Evolutionary conservation across 2,888 invertebrate genomes (phyloP).

Genomic region (Phortica magna): DNA sequence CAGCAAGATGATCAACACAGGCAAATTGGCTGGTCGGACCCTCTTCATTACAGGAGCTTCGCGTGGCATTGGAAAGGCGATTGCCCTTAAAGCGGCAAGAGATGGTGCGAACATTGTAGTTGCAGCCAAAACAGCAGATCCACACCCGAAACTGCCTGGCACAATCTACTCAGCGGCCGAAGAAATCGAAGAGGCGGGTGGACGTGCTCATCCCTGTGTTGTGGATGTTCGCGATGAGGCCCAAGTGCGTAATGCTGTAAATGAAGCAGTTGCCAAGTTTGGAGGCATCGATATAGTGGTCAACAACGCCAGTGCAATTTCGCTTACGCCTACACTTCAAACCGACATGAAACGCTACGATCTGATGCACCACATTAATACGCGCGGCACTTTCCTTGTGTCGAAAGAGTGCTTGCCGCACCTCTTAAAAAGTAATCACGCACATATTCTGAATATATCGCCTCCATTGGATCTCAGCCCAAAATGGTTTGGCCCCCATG

Average conservation of each 20-base stretch:
- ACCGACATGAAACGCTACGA: constrained; percentile 98
- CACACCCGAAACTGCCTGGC: constrained; percentile 83
- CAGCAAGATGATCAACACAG: constrained; percentile 69
- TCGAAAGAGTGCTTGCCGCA: constrained; percentile 94
- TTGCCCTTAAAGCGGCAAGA: constrained; percentile 92
- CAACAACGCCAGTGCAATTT: constrained; percentile 98
- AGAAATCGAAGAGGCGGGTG: constrained; percentile 91
- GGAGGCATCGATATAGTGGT: constrained; percentile 97
- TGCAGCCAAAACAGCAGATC: constrained; percentile 91
- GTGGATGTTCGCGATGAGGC: constrained; percentile 90
- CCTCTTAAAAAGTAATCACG: constrained; percentile 90
- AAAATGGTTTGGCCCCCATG: constrained; percentile 92
- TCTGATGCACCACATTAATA: constrained; percentile 96
- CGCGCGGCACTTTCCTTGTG: constrained; percentile 96
- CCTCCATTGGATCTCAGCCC: constrained; percentile 95
- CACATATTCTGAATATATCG: constrained; percentile 96
- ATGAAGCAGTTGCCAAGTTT: constrained; percentile 86
- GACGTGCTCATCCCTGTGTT: constrained; percentile 85
- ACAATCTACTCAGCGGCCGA: constrained; percentile 92
- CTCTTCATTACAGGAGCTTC: constrained; percentile 97
- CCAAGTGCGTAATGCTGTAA: constrained; percentile 83
- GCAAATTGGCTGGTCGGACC: constrained; percentile 89
- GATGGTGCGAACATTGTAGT: constrained; percentile 94
- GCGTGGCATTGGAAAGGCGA: constrained; percentile 95
- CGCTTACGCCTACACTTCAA: constrained; percentile 86